Conservation (phyloP, 2,113 vertebrate species). For the Cathartes aura region DNA sequence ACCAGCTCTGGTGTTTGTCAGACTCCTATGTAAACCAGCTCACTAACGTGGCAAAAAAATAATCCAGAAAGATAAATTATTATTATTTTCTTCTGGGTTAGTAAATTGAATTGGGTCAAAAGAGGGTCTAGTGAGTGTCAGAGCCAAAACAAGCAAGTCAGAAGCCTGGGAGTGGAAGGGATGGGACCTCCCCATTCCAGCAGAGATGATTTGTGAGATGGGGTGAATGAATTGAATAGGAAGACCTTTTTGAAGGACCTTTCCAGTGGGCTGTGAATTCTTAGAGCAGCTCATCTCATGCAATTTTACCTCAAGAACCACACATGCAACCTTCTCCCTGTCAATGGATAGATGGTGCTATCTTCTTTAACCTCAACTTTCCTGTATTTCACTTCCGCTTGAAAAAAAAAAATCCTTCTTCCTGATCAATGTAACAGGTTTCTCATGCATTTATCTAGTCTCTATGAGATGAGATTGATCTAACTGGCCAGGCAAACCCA, state of each 20-base stretch:
- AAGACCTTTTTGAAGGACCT: not conserved
- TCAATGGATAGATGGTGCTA: not conserved
- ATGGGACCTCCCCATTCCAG: not conserved
- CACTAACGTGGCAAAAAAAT: not conserved
- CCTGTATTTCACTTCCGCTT: not conserved
- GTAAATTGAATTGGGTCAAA: not conserved
- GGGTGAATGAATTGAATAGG: not conserved
- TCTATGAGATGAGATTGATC: not conserved
- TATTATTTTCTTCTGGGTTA: not conserved
- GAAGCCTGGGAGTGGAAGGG: not conserved
- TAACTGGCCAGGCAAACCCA: not conserved
- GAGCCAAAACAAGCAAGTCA: not conserved
- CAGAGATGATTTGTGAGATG: not conserved
- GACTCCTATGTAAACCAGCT: not conserved
- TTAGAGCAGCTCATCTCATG: not conserved
- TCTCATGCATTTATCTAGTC: not conserved
- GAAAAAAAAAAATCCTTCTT: not conserved
- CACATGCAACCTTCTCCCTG: accelerated
- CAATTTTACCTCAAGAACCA: not conserved
- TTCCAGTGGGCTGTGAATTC: not conserved
- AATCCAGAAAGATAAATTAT: not conserved
- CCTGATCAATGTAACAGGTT: not conserved
- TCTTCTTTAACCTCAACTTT: not conserved
- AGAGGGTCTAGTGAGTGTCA: not conserved
- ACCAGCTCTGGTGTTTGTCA: not conserved